phyloP scores from a whole-genome alignment of 2,888 invertebrate species.

The Heteropelma amictum region DNA sequence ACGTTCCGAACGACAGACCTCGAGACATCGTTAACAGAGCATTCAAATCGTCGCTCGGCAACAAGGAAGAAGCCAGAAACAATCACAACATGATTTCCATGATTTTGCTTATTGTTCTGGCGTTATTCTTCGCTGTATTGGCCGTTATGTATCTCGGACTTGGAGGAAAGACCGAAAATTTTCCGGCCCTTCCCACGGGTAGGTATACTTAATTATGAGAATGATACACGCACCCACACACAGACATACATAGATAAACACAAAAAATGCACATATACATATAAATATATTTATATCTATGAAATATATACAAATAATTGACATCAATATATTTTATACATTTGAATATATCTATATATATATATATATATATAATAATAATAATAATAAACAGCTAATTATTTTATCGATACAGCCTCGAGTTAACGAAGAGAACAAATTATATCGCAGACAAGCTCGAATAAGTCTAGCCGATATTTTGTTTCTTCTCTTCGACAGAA shows the following conservation, averaged over 20 bases:
- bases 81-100: slow-evolving; percentile 76
- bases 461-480: too few species aligned
- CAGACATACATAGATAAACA: not conserved
- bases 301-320: too few species aligned
- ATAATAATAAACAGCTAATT: too few species aligned
- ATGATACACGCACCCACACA: not conserved
- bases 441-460: too few species aligned
- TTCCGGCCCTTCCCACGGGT: slow-evolving; percentile 74
- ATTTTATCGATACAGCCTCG: not conserved
- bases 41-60: slow-evolving; percentile 63
- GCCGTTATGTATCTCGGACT: slow-evolving; percentile 77
- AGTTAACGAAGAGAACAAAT: not conserved
- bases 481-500: too few species aligned
- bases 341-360: slow-evolving; percentile 48
- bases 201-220: slow-evolving; percentile 67
- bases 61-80: slow-evolving; percentile 71
- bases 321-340: not conserved
- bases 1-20: slow-evolving; percentile 67
- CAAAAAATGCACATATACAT: slow-evolving; percentile 32
- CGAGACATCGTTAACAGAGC: slow-evolving; percentile 67
- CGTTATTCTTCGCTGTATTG: slow-evolving; percentile 76
- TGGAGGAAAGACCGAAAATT: slow-evolving; percentile 73
- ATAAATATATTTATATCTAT: too few species aligned
- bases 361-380: slow-evolving; percentile 18
- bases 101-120: slow-evolving; percentile 74